A percentile compares a stretch with the other conserved stretches of the same genome.
phyloP scores from a whole-genome alignment of 2,797 vertebrate genomes.

The Enoplosus armatus region DNA sequence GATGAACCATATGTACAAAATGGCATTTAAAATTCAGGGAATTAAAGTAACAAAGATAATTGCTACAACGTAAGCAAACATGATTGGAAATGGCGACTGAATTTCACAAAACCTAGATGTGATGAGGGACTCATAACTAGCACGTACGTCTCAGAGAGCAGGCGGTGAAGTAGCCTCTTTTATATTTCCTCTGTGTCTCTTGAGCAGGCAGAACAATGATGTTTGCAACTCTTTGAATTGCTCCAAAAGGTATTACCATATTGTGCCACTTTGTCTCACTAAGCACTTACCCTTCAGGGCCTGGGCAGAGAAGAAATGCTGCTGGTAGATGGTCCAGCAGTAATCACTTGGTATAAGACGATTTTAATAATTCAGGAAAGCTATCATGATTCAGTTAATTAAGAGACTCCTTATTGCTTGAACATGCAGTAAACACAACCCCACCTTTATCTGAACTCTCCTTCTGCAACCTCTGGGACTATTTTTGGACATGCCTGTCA shows the following conservation, averaged over 20 bases:
- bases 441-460: constrained; percentile 22
- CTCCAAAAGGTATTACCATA: constrained; percentile 5
- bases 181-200: constrained; percentile 1
- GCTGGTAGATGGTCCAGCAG: constrained; percentile 17
- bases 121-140: background rate
- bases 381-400: constrained; percentile 48
- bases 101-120: background rate
- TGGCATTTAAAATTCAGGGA: background rate
- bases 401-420: constrained; percentile 18
- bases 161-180: background rate
- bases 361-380: constrained; percentile 50
- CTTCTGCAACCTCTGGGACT: constrained; percentile 28
- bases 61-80: background rate
- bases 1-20: background rate
- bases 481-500: constrained; percentile 58
- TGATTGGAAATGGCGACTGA: background rate
- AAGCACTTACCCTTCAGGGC: constrained; percentile 1
- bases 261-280: constrained; percentile 10
- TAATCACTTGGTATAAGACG: constrained; percentile 24
- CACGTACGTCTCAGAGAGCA: background rate
- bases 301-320: constrained; percentile 3
- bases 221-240: constrained; percentile 10
- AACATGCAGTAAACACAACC: constrained; percentile 7
- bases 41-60: background rate
- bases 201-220: background rate